Conservation (phyloP, 2,113 vertebrate genomes). For the Oreocharis arfaki region DNA sequence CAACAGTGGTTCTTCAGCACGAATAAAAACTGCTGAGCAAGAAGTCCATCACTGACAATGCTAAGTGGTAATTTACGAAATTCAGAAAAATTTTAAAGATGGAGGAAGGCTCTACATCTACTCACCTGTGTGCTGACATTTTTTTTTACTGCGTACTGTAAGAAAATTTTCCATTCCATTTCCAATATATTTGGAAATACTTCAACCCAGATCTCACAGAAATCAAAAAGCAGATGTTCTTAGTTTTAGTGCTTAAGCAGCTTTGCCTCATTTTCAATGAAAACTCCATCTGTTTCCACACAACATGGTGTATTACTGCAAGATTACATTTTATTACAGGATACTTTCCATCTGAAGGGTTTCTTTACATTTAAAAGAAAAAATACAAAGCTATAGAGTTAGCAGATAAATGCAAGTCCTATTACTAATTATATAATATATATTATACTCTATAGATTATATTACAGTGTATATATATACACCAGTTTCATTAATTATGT, state of each 20-base stretch:
- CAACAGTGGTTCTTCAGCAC: neutral
- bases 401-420: neutral
- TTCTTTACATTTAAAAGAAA: neutral
- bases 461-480: neutral
- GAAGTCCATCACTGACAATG: neutral
- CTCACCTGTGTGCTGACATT: neutral
- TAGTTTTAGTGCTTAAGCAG: neutral
- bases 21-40: neutral
- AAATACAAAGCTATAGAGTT: neutral
- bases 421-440: neutral
- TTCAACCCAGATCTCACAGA: neutral
- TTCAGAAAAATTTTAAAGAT: neutral
- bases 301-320: neutral
- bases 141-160: neutral
- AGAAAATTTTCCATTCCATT: neutral
- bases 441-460: neutral
- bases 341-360: conserved; percentile 3
- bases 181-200: conserved; percentile 19
- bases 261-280: conserved; percentile 33
- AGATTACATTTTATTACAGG: conserved; percentile 16
- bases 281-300: conserved; percentile 46
- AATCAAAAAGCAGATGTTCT: conserved; percentile 44
- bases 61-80: neutral
- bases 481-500: neutral
- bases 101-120: neutral